Conservation (phyloP, 2,888 invertebrate genomes). For the Oligia fasciuncula region DNA sequence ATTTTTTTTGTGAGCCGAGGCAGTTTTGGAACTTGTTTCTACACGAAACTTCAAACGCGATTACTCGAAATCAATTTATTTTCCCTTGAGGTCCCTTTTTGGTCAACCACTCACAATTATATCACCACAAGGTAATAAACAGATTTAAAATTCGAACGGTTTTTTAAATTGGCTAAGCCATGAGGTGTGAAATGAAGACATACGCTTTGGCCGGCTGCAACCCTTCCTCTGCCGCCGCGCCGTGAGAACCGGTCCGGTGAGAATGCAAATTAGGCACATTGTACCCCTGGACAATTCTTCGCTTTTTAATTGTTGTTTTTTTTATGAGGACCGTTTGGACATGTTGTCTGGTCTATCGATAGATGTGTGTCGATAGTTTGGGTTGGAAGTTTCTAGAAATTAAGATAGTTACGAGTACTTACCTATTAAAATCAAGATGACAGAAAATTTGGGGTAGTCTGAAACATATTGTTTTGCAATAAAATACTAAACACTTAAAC, state of each 20-base stretch:
- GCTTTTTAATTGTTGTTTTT: slow-evolving; percentile 79
- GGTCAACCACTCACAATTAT: not conserved
- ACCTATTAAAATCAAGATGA: too few species aligned
- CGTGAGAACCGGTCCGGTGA: slow-evolving; percentile 83
- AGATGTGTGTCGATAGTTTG: slow-evolving; percentile 57
- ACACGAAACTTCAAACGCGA: too few species aligned
- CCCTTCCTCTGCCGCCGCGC: slow-evolving; percentile 70
- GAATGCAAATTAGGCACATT: slow-evolving; percentile 86
- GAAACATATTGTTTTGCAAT: too few species aligned
- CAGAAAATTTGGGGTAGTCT: too few species aligned
- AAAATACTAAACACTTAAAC: too few species aligned
- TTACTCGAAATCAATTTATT: too few species aligned
- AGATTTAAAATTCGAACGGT: slow-evolving; percentile 36
- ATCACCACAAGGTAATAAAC: slow-evolving; percentile 24
- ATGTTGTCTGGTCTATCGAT: slow-evolving; percentile 64
- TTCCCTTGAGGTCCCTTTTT: too few species aligned
- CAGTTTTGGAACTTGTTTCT: too few species aligned
- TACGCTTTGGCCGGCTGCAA: slow-evolving; percentile 66
- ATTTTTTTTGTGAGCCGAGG: too few species aligned
- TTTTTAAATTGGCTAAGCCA: slow-evolving; percentile 36
- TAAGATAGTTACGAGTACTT: too few species aligned
- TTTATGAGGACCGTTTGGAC: slow-evolving; percentile 59
- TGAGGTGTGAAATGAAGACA: slow-evolving; percentile 69
- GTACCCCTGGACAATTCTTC: slow-evolving; percentile 85
- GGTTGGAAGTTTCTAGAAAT: slow-evolving; percentile 20